Evolutionary conservation across 2,888 invertebrate genomes (phyloP).

Genomic region (Hoplodrina ambigua): DNA sequence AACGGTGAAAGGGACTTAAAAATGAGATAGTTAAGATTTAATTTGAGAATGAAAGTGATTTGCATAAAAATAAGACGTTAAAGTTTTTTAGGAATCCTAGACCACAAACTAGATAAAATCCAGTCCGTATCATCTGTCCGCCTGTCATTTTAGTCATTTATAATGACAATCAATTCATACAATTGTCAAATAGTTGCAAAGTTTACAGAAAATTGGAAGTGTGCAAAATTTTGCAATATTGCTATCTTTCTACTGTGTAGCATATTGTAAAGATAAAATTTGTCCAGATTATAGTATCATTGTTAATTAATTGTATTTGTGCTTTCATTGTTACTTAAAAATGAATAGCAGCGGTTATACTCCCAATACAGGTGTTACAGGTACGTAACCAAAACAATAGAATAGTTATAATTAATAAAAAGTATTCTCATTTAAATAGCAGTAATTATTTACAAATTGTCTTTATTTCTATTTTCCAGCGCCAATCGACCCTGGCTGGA

Average conservation of each 20-base stretch:
- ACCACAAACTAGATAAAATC: too few relatives aligned
- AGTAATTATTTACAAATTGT: not conserved
- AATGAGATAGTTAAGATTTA: too few relatives aligned
- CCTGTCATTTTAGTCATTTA: too few relatives aligned
- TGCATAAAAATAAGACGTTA: too few relatives aligned
- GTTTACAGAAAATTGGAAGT: constrained; percentile 25
- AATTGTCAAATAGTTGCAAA: constrained; percentile 22
- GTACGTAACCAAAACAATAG: constrained; percentile 60
- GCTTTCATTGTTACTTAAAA: constrained; percentile 8
- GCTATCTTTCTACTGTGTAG: constrained; percentile 8
- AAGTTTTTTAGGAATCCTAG: too few relatives aligned
- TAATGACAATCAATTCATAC: too few relatives aligned
- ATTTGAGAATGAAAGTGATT: too few relatives aligned
- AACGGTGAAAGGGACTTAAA: too few relatives aligned
- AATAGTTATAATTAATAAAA: not conserved
- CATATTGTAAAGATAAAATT: constrained; percentile 15
- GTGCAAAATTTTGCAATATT: constrained; percentile 17
- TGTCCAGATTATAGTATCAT: not conserved
- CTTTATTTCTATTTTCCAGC: constrained; percentile 66
- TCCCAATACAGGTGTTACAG: constrained; percentile 69
- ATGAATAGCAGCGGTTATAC: constrained; percentile 73
- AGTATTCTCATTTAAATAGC: not conserved
- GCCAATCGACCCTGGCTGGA: constrained; percentile 90
- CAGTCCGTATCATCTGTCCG: too few relatives aligned
- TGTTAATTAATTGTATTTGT: constrained; percentile 1